A percentile compares a stretch with the other conserved stretches of the same genome.
Conservation (phyloP, 2,888 invertebrate species). For the Odontocolon sp. region DNA sequence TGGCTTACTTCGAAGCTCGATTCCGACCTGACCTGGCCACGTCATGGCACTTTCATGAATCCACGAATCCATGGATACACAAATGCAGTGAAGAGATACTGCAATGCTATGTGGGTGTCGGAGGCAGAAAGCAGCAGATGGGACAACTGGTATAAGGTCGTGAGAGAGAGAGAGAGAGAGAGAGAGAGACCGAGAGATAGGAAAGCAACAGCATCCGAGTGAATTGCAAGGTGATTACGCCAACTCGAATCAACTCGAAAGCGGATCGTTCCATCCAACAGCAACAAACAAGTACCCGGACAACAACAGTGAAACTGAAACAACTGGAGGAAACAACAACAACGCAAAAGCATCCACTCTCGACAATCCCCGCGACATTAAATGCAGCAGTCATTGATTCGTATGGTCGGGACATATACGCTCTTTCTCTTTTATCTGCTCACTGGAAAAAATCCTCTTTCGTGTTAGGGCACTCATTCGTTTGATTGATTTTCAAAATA, state of each 20-base stretch:
- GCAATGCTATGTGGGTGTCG: conserved; percentile 7
- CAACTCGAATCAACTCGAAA: conserved; percentile 41
- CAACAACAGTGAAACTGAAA: conserved; percentile 35
- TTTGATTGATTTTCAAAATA: conserved; percentile 17
- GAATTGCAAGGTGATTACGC: conserved; percentile 54
- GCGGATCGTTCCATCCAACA: conserved; percentile 38
- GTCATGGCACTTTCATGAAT: conserved; percentile 36
- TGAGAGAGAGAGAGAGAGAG: background rate
- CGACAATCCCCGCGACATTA: conserved; percentile 3
- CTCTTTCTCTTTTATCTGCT: no score
- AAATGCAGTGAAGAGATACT: background rate
- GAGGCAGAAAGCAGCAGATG: conserved; percentile 12
- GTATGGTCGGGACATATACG: background rate
- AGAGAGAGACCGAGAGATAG: no score
- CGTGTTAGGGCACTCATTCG: background rate
- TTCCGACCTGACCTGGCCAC: conserved; percentile 46
- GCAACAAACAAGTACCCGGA: conserved; percentile 42
- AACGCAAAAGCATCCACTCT: conserved; percentile 18
- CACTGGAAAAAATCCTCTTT: background rate
- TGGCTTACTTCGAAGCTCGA: conserved; percentile 27
- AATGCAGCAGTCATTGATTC: conserved; percentile 22
- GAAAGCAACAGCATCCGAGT: conserved; percentile 17
- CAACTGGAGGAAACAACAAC: conserved; percentile 37
- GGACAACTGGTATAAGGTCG: background rate
- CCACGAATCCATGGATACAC: conserved; percentile 1